These are phyloP conservation scores for Avahi laniger DNA, from an alignment of 2,797 vertebrate species.

Conservation along the genomic window DNA sequence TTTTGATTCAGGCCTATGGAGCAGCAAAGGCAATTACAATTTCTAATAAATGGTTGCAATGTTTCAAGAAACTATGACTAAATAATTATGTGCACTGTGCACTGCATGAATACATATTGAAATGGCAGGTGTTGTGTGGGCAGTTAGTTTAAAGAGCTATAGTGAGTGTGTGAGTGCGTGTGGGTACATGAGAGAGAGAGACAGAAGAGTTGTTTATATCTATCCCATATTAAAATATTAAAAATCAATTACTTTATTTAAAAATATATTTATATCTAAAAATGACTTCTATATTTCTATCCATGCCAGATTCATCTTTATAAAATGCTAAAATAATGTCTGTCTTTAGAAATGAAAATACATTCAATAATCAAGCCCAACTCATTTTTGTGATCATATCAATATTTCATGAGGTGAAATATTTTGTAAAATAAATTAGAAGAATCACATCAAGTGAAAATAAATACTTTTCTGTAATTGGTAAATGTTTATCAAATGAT, in stretches of 20 bases:
- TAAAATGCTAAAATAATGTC: not conserved
- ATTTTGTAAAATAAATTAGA: not conserved
- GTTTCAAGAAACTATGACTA: constrained; percentile 59
- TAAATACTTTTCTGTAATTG: constrained; percentile 31
- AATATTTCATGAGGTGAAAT: not conserved
- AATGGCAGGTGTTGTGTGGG: constrained; percentile 78
- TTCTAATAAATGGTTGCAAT: constrained; percentile 58
- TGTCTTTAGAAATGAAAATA: not conserved
- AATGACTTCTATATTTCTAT: not conserved
- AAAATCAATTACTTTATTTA: constrained; percentile 42
- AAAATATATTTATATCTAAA: constrained; percentile 26
- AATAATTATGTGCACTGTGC: constrained; percentile 42
- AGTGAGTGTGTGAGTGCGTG: not conserved
- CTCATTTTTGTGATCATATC: not conserved
- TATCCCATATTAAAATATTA: constrained; percentile 3
- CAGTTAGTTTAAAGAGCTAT: constrained; percentile 70
- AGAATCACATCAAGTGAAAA: not conserved
- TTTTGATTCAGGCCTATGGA: not conserved
- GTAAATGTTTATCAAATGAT: not conserved
- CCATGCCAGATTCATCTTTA: not conserved
- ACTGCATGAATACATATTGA: constrained; percentile 47
- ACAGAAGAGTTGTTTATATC: constrained; percentile 17
- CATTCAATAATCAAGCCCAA: not conserved
- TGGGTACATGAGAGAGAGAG: not conserved
- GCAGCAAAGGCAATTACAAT: constrained; percentile 55